phyloP scores from a whole-genome alignment of 92 coral and sea anemone genomes.

The Pocillopora meandrina region DNA sequence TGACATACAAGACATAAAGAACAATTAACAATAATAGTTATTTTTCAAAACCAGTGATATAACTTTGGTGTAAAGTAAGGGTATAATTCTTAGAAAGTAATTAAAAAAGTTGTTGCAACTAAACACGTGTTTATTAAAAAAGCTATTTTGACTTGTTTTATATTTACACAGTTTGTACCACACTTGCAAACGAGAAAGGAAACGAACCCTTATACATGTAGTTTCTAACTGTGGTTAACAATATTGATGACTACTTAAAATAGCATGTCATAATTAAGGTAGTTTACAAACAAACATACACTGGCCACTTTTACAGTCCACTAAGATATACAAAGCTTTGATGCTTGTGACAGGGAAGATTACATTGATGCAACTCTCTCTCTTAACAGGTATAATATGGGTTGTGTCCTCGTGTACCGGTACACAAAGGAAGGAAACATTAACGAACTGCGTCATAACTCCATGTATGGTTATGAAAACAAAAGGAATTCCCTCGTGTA shows the following conservation, averaged over 20 bases:
- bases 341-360: constrained; percentile 55
- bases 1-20: background rate
- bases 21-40: background rate
- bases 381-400: constrained; percentile 63
- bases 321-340: constrained; percentile 49
- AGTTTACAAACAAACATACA: constrained; percentile 57
- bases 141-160: constrained; percentile 26
- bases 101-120: constrained; percentile 21
- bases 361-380: constrained; percentile 41
- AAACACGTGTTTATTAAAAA: constrained; percentile 21
- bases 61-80: constrained; percentile 18
- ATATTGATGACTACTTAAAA: constrained; percentile 17
- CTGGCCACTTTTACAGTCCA: constrained; percentile 55
- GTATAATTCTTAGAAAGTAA: constrained; percentile 17
- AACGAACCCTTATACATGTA: constrained; percentile 28
- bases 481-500: too few relatives aligned
- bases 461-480: too few relatives aligned
- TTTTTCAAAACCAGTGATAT: constrained; percentile 19
- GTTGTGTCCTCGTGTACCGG: too few relatives aligned
- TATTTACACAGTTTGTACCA: constrained; percentile 25
- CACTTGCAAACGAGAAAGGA: constrained; percentile 19
- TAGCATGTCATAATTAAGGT: constrained; percentile 43
- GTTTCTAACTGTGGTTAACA: constrained; percentile 21
- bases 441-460: too few relatives aligned
- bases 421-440: too few relatives aligned